Percentiles rank a stretch among this genome's conserved stretches.
Evolutionary conservation across 1,140 invertebrate genomes (phyloP).

Genomic region (Caerostris darwini): DNA sequence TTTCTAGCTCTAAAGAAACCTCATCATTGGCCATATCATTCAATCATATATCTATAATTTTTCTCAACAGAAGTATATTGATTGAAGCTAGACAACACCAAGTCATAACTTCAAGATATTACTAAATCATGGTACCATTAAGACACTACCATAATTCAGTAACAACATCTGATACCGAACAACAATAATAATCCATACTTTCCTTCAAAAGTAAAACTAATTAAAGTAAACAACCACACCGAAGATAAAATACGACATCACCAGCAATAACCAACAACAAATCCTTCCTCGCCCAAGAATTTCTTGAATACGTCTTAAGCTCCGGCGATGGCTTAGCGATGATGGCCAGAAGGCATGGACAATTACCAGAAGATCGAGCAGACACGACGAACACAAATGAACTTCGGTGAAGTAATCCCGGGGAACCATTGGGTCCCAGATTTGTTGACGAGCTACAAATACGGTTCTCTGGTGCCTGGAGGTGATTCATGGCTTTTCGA

Average conservation of each 20-base stretch:
- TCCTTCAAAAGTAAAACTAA: no score
- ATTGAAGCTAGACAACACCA: no score
- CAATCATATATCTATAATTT: no score
- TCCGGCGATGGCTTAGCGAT: background rate
- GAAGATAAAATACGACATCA: background rate
- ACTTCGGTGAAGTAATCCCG: slow-evolving; percentile 30
- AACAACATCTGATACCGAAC: no score
- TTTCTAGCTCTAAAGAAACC: no score
- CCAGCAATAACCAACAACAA: background rate
- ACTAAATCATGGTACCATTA: no score
- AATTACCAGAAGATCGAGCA: slow-evolving; percentile 1
- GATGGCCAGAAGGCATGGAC: background rate
- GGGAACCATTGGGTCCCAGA: background rate
- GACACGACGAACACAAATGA: slow-evolving; percentile 49
- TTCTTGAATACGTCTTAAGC: background rate
- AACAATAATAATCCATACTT: no score
- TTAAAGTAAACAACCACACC: no score
- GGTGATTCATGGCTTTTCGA: slow-evolving; percentile 48
- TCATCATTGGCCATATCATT: no score
- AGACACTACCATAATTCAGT: no score
- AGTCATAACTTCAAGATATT: no score
- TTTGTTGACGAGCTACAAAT: slow-evolving; percentile 38
- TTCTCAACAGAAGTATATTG: no score
- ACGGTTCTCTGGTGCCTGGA: background rate
- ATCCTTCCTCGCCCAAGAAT: background rate